These are phyloP conservation scores for Camponotus pennsylvanicus DNA, from an alignment of 1,140 invertebrate genomes.

Conservation along the genomic window DNA sequence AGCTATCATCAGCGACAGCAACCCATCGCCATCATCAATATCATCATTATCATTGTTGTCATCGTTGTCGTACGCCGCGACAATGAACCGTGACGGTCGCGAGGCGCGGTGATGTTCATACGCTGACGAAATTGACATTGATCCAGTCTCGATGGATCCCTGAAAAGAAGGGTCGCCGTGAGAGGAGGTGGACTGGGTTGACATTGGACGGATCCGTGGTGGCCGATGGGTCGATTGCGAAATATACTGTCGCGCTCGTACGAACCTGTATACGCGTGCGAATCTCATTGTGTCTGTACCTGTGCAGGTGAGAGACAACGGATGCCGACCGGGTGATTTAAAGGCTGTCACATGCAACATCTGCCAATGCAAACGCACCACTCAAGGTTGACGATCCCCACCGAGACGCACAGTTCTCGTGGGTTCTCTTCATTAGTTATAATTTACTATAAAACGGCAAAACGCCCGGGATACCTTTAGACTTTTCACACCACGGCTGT, in stretches of 20 bases:
- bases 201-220: conserved; percentile 78
- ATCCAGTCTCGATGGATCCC: conserved; percentile 67
- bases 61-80: neutral
- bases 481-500: conserved; percentile 77
- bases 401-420: conserved; percentile 52
- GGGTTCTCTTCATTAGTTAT: conserved; percentile 83
- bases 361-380: conserved; percentile 86
- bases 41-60: neutral
- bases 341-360: conserved; percentile 84
- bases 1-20: neutral
- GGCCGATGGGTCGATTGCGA: conserved; percentile 63
- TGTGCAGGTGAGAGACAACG: conserved; percentile 72
- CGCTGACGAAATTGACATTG: conserved; percentile 81
- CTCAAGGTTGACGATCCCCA: conserved; percentile 84
- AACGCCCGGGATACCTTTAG: conserved; percentile 79
- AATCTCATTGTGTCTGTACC: conserved; percentile 27
- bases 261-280: neutral
- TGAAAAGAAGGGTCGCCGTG: conserved; percentile 63
- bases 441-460: conserved; percentile 87
- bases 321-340: conserved; percentile 79
- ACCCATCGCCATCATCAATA: neutral
- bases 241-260: conserved; percentile 18
- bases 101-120: conserved; percentile 29
- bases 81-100: conserved; percentile 41
- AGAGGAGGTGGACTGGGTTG: conserved; percentile 70